Base-by-base conservation (phyloP, 2,113 vertebrate genomes). In the Agelaius tricolor region DNA sequence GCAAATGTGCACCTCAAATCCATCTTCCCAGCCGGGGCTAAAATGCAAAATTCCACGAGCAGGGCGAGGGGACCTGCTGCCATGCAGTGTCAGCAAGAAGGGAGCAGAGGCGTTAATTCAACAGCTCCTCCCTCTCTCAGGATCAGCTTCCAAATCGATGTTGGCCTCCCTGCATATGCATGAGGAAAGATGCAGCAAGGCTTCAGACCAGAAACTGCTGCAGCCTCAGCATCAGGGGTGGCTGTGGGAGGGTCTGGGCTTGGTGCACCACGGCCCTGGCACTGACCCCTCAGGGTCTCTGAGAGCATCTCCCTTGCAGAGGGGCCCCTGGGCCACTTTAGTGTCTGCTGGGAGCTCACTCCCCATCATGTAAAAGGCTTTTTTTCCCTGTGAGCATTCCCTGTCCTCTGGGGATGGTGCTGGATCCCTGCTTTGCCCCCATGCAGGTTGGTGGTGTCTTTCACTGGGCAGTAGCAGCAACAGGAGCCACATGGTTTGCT, bases 371-470 rank as follows among this genome's bases (percentile, higher is more conserved):
- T 74, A 11, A 54, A 73, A 67, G 18, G 12, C 0, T 0, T 6
- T 6, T 87, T 78, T 82, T 49, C 84, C 58, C 10, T 9, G 16
- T 15, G 33, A 63, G 15, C 19, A 8, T 43, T 80, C 24, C 57
- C 39, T 55, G 30, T 5, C 39, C 77, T n/a, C 62, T 33, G 16
- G 31, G 54, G 10, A n/a, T 20, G 16, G 2, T 18, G 71, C 46
- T 0, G 1, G n/a, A 21, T 35, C 33, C 39, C 11, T 0, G 0
- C 33, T 77, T 67, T 58, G 20, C 10, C 7, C 26, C 23, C 1
- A 0, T 3, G 3, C 26, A 28, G 33, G 18, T 51, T 61, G 68
- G 27, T 59, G 43, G 12, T 43, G 28, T 61, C 30, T 57, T 24
- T 58, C 17, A 4, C 33, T 39, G 57, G 14, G 28, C 43, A 76